Conservation (phyloP, 2,888 invertebrate genomes). For the Dolomedes plantarius region DNA sequence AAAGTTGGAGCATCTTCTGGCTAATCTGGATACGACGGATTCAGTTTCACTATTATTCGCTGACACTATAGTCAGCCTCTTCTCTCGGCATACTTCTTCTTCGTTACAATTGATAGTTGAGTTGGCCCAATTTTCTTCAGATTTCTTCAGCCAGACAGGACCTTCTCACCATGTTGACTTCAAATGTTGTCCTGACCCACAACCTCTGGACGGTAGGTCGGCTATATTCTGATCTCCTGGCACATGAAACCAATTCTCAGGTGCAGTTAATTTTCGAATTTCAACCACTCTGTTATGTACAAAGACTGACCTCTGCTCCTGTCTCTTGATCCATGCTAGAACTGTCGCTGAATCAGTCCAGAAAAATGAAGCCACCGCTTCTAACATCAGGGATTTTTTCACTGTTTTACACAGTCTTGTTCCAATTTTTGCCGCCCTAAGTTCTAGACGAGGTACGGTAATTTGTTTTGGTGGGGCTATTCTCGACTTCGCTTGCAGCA, state of each 20-base stretch:
- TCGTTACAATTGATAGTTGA: background rate
- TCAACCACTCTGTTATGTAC: slow-evolving; percentile 15
- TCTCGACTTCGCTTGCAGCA: background rate
- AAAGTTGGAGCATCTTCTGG: background rate
- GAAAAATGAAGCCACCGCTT: background rate
- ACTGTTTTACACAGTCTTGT: background rate
- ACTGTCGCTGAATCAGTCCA: background rate
- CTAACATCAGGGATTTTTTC: background rate
- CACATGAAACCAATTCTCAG: slow-evolving; percentile 18
- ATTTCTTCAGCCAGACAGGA: background rate
- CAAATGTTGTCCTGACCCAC: background rate
- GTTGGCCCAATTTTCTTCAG: slow-evolving; percentile 15
- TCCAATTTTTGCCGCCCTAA: slow-evolving; percentile 8
- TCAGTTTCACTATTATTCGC: slow-evolving; percentile 1
- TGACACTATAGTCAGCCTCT: background rate
- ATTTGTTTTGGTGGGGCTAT: background rate
- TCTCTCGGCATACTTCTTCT: background rate
- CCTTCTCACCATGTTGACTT: slow-evolving; percentile 11
- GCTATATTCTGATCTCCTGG: background rate
- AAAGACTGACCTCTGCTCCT: slow-evolving; percentile 16
- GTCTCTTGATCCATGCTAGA: background rate
- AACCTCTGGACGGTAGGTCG: slow-evolving; percentile 18
- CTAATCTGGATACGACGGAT: background rate
- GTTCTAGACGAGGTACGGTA: background rate
- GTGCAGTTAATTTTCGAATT: slow-evolving; percentile 11